Conservation (phyloP, 2,797 vertebrate genomes). For the Crax fasciolata region DNA sequence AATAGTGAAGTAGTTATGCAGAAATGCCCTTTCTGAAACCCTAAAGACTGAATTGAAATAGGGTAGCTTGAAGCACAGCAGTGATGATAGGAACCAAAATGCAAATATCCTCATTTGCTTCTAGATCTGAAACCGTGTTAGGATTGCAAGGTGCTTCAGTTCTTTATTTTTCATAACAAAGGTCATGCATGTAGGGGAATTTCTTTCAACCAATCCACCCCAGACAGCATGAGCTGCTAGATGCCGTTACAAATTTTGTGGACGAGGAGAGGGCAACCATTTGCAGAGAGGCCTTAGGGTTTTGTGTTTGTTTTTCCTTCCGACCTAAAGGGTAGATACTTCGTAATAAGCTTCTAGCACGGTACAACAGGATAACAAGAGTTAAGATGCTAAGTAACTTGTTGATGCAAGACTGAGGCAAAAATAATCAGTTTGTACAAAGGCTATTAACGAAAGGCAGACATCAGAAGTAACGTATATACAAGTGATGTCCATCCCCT, state of each 20-base stretch:
- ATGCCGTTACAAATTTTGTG: neutral
- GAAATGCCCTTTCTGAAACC: neutral
- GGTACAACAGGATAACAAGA: neutral
- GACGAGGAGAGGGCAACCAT: neutral
- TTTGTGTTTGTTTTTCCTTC: neutral
- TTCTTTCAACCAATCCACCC: neutral
- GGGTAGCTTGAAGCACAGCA: neutral
- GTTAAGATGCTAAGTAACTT: fast-evolving
- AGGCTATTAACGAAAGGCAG: neutral
- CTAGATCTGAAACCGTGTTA: neutral
- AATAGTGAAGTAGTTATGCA: neutral
- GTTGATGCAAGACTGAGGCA: neutral
- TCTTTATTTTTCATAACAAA: neutral
- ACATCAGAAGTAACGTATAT: fast-evolving
- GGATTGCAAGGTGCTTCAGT: neutral
- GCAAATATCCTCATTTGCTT: neutral
- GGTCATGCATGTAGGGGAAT: neutral
- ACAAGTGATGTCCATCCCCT: neutral
- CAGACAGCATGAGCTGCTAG: neutral
- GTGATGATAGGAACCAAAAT: neutral
- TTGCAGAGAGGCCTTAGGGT: neutral
- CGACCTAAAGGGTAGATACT: neutral
- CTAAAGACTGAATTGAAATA: neutral
- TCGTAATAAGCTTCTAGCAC: neutral
- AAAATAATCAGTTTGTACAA: neutral